phyloP scores from a whole-genome alignment of 1,140 invertebrate genomes.

The Drosophila carrolli region DNA sequence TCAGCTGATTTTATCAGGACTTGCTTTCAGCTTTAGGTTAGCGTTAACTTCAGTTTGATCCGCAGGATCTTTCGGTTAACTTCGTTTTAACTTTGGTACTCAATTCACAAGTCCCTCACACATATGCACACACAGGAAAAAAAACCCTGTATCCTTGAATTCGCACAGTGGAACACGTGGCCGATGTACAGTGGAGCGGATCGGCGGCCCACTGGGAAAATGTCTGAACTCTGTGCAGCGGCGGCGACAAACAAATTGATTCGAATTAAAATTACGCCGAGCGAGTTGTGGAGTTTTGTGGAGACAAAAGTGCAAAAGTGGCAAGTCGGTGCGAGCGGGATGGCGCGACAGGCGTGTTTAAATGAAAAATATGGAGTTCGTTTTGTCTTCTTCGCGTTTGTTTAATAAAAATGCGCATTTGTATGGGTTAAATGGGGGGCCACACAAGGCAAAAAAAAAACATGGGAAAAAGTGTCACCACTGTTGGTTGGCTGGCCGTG shows the following conservation, averaged over 20 bases:
- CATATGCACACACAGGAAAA: background rate
- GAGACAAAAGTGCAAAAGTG: background rate
- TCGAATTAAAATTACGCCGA: conserved; percentile 76
- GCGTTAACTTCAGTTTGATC: background rate
- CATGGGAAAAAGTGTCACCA: conserved; percentile 56
- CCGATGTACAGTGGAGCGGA: conserved; percentile 27
- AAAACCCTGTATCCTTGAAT: conserved; percentile 19
- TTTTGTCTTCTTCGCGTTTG: conserved; percentile 36
- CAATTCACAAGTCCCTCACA: background rate
- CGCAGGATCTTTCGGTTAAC: background rate
- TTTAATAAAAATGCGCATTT: conserved; percentile 58
- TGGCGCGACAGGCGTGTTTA: conserved; percentile 48
- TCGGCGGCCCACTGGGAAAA: conserved; percentile 68
- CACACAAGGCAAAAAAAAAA: conserved; percentile 1
- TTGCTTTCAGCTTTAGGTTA: background rate
- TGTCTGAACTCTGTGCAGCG: conserved; percentile 26
- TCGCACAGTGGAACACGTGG: background rate
- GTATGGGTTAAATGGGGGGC: background rate
- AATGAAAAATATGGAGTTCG: conserved; percentile 65
- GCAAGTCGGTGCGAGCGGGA: conserved; percentile 20
- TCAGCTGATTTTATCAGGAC: no score
- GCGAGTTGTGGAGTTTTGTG: conserved; percentile 38
- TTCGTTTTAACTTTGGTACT: background rate
- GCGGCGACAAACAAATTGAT: conserved; percentile 81
- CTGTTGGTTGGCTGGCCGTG: conserved; percentile 55